These are phyloP conservation scores for Crotalus horridus DNA, from an alignment of 2,113 vertebrate species.

Conservation along the genomic window DNA sequence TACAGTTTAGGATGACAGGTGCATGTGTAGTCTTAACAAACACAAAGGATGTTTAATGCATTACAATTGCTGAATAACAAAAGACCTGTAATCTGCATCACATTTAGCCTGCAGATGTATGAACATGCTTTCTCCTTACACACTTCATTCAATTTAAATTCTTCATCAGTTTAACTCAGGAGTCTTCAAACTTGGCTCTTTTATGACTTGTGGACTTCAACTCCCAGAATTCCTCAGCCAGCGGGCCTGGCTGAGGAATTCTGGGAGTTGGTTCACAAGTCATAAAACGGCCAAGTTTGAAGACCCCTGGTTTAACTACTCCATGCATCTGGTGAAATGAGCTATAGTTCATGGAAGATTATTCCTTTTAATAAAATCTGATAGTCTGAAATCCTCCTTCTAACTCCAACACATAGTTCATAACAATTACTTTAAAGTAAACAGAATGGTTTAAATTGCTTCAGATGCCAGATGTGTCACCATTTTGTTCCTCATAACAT, in stretches of 20 bases:
- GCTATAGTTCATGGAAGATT: not conserved
- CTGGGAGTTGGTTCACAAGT: too few relatives aligned
- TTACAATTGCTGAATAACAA: not conserved
- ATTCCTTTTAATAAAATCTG: not conserved
- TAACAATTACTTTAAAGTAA: constrained; percentile 34
- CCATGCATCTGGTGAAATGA: not conserved
- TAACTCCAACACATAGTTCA: not conserved
- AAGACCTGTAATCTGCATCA: not conserved
- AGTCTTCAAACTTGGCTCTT: too few relatives aligned
- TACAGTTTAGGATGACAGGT: not conserved
- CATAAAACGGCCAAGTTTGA: too few relatives aligned
- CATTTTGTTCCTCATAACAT: constrained; percentile 39
- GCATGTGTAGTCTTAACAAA: not conserved
- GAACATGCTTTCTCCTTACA: not conserved
- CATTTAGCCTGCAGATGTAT: not conserved
- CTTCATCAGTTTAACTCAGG: not conserved
- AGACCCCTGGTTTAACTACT: not conserved
- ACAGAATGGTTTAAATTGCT: constrained; percentile 31
- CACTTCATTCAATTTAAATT: not conserved
- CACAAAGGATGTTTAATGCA: not conserved
- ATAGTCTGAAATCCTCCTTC: not conserved
- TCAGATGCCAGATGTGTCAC: constrained; percentile 27
- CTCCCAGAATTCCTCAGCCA: too few relatives aligned
- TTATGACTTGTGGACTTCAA: too few relatives aligned
- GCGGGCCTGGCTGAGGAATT: too few relatives aligned